Conservation (phyloP, 2,888 invertebrate genomes). For the Malacosoma neustria region DNA sequence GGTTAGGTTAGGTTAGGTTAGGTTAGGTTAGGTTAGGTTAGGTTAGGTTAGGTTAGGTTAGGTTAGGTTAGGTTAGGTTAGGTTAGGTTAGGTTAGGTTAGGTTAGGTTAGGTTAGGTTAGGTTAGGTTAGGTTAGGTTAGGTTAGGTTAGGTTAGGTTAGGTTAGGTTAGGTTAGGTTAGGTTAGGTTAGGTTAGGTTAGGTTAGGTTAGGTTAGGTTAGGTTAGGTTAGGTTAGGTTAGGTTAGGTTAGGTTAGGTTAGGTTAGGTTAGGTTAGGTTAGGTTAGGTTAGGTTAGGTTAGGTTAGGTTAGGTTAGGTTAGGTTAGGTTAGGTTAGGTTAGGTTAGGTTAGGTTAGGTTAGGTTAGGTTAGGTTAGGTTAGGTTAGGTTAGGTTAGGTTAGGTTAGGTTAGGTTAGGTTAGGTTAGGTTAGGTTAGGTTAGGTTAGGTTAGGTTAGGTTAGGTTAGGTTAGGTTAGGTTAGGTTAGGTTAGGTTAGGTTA, state of each 20-base stretch:
- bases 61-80: constrained; percentile 8
- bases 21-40: constrained; percentile 9
- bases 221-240: constrained; percentile 6
- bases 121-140: constrained; percentile 8
- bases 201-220: neutral
- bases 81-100: constrained; percentile 8
- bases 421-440: constrained; percentile 11
- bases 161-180: neutral
- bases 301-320: constrained; percentile 8
- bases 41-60: constrained; percentile 6
- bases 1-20: constrained; percentile 11
- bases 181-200: neutral
- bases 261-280: constrained; percentile 9
- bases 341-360: constrained; percentile 9
- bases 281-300: constrained; percentile 8
- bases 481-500: neutral
- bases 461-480: constrained; percentile 1
- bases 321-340: constrained; percentile 7
- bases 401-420: constrained; percentile 10
- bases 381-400: constrained; percentile 9
- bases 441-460: constrained; percentile 12
- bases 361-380: constrained; percentile 9
- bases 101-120: constrained; percentile 10
- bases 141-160: constrained; percentile 9
- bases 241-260: constrained; percentile 8